Evolutionary conservation across 2,797 vertebrate species (phyloP), one percentile per base, ranked within the genome.

Genomic region (Phoxinus dragarum): DNA sequence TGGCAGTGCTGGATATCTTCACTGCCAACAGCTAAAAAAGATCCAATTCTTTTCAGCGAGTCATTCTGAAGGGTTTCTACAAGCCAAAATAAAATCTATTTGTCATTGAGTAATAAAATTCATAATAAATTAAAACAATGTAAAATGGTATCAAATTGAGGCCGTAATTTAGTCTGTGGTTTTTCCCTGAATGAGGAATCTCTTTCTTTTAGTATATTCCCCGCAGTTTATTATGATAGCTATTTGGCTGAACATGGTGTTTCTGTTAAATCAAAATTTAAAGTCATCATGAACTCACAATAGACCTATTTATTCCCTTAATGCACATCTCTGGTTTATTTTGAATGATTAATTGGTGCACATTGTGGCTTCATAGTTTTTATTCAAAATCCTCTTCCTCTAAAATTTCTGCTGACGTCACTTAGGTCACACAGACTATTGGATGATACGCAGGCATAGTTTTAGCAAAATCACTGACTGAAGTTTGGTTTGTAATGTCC

Each of bases 201-300:
- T 69, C 36, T 80, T 56, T 75, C 42, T n/a, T 31, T 47, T 68
- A 40, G 40, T 61, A 67, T 61, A 44, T 61, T 80, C 44, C 52
- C 21, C 21, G 47, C 64, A 69, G 23, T 76, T 76, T 21, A 68
- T 36, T 54, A 83, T 64, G 21, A 75, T 75, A 4, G 17, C 23
- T 38, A 68, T 56, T 87, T 84, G 68, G 68, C 66, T 54, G 71
- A 69, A 77, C 36, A 21, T 56, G 14, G 34, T 40, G 69, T 87
- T 36, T 75, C 47, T 49, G 7, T 47, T 64, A 47, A 80, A 27
- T 56, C 27, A 66, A 76, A 71, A 87, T 42, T 40, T 84, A 52
- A 74, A 42, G 47, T 84, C 56, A 14, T 27, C 6, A 9, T 16
- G 16, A 74, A 49, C 71, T 74, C 4, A 61, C 27, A 77, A 59